These are phyloP conservation scores for Caenorhabditis sulstoni DNA, from an alignment of 2,888 invertebrate genomes.

Conservation along the genomic window DNA sequence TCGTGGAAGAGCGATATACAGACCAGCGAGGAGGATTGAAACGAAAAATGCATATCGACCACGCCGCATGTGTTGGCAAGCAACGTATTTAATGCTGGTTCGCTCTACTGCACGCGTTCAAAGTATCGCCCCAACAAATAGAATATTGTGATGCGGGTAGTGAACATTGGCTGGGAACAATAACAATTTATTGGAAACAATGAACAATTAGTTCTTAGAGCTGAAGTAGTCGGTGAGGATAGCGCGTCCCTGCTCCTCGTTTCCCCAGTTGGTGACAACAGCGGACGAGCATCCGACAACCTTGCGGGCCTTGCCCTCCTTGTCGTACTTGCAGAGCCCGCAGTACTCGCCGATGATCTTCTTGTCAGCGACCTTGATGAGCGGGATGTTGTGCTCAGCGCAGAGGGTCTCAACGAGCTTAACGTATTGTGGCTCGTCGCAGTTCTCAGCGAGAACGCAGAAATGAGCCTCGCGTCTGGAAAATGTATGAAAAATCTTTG, in stretches of 20 bases:
- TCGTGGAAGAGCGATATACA: slow-evolving; percentile 12
- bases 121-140: slow-evolving; percentile 30
- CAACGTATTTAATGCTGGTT: neutral
- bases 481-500: slow-evolving; percentile 55
- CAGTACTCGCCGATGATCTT: slow-evolving; percentile 99
- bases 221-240: slow-evolving; percentile 95
- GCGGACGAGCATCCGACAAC: slow-evolving; percentile 95
- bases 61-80: neutral
- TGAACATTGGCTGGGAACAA: slow-evolving; percentile 16
- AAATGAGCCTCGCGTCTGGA: slow-evolving; percentile 94
- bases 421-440: slow-evolving; percentile 97
- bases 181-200: slow-evolving; percentile 68
- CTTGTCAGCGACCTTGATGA: slow-evolving; percentile 96
- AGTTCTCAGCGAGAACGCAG: slow-evolving; percentile 97
- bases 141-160: neutral
- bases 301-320: slow-evolving; percentile 98
- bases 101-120: neutral
- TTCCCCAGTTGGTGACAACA: slow-evolving; percentile 97
- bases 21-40: neutral
- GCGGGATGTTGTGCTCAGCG: slow-evolving; percentile 97
- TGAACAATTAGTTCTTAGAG: slow-evolving; percentile 68
- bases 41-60: slow-evolving; percentile 13
- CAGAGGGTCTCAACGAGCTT: slow-evolving; percentile 97
- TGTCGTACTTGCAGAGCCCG: slow-evolving; percentile 98
- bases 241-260: slow-evolving; percentile 95